Evolutionary conservation across 2,113 vertebrate species (phyloP).

Genomic region (Phaethon lepturus): DNA sequence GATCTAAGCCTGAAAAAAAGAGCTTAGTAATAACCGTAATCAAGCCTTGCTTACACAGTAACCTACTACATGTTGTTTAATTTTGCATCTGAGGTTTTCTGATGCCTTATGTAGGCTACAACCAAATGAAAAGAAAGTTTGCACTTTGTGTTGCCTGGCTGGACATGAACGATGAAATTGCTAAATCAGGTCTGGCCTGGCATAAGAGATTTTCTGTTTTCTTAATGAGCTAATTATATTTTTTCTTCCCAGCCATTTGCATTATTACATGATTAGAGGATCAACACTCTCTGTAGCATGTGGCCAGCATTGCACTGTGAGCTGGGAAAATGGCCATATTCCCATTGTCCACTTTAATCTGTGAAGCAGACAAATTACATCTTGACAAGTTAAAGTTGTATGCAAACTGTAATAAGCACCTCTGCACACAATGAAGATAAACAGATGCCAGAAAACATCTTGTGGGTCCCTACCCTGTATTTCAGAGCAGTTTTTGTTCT

Average conservation of each 20-base stretch:
- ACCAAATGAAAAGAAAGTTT: background rate
- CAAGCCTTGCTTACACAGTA: background rate
- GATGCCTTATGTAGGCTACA: background rate
- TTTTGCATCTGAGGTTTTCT: background rate
- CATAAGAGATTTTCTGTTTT: slow-evolving; percentile 8
- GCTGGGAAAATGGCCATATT: background rate
- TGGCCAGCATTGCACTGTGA: background rate
- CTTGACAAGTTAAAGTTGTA: background rate
- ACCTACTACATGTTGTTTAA: background rate
- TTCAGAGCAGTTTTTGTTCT: background rate
- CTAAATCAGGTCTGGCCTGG: background rate
- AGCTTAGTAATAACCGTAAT: background rate
- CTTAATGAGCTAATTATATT: slow-evolving; percentile 39
- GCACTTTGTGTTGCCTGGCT: background rate
- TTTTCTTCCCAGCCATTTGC: slow-evolving; percentile 2
- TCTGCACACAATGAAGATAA: background rate
- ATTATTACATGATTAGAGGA: slow-evolving; percentile 4
- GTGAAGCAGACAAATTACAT: slow-evolving; percentile 3
- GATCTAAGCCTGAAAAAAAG: background rate
- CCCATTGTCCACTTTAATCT: background rate
- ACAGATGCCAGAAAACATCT: background rate
- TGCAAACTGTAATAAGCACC: background rate
- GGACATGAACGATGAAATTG: background rate
- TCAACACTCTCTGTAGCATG: background rate
- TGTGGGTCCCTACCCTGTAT: background rate